Evolutionary conservation across 2,888 invertebrate genomes (phyloP).

Genomic region (Acronicta aceris): DNA sequence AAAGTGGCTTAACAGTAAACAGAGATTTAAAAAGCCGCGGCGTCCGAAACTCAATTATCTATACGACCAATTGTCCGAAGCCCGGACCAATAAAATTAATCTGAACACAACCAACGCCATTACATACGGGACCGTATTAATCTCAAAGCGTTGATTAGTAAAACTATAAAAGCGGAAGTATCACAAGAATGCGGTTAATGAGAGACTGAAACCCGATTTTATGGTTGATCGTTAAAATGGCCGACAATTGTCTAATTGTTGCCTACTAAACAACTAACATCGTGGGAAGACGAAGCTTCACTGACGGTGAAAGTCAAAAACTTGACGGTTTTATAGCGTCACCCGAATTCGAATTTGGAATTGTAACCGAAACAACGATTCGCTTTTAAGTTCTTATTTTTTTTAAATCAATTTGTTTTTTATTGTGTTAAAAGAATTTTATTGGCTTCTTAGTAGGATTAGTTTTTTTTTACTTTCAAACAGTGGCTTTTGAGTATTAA

Average conservation of each 20-base stretch:
- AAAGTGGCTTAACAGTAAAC: constrained; percentile 80
- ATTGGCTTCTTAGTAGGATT: constrained; percentile 49
- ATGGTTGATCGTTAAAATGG: constrained; percentile 86
- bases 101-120: constrained; percentile 83
- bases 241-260: constrained; percentile 89
- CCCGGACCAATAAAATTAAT: constrained; percentile 86
- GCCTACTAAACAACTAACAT: constrained; percentile 80
- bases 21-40: constrained; percentile 73
- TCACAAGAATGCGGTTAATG: constrained; percentile 89
- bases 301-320: constrained; percentile 84
- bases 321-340: constrained; percentile 79
- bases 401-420: constrained; percentile 77
- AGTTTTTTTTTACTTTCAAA: constrained; percentile 41
- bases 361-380: constrained; percentile 81
- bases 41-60: constrained; percentile 86
- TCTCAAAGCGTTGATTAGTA: constrained; percentile 88
- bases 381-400: constrained; percentile 79
- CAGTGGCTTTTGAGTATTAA: constrained; percentile 56
- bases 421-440: constrained; percentile 64
- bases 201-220: constrained; percentile 86
- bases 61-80: constrained; percentile 86
- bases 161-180: constrained; percentile 89
- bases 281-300: constrained; percentile 84
- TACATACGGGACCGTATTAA: constrained; percentile 85
- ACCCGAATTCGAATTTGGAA: constrained; percentile 79